Base-by-base conservation (phyloP, 2,888 invertebrate genomes). In the Andricus quercusramuli region DNA sequence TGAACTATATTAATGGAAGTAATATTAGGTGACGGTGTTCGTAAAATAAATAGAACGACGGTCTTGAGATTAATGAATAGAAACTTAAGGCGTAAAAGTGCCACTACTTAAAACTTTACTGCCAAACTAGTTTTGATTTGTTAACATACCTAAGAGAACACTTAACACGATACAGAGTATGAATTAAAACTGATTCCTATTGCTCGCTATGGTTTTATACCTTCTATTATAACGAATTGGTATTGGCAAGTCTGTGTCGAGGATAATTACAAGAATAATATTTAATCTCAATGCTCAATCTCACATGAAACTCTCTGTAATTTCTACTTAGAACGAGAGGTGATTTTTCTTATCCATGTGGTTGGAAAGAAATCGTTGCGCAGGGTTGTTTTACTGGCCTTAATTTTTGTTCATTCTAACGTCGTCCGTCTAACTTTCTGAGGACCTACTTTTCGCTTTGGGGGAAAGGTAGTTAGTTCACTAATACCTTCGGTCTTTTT, bases 381-480 rank as follows among this genome's bases (percentile, higher is more conserved):
- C 41, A 56, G 74, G 74, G 74, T 74, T 37, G n/a, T 67, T 67
- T 66, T 74, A 74, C 51, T 74, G 74, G 74, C 74, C 74, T 59
- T 74, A 74, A 56, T 74, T 74, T 32, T 17, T 29, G 5, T 29
- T 29, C 17, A 5, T 32, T 56, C 70, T 70, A 32, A 56, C n/a
- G 56, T 15, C 56, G 32, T 13, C 20, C 56, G 32, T 32, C 32
- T 56, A 70, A 47, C 15, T 29, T 70, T 56, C 56, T 74, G 32
- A 74, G 32, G 51, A 74, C 32, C 32, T 56, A 67, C 5, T 64
- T 79, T 25, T 25, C 20, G 22, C 37, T 82, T 9, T 82, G 81
- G 82, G 41, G 82, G 86, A 86, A 89, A 89, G 89, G 87, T 86
- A 89, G 87, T 85, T 88, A 81, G 84, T 86, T 83, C 85, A 86